Evolutionary conservation across 2,797 vertebrate species (phyloP).

Genomic region (Schizopygopsis malacanthus): DNA sequence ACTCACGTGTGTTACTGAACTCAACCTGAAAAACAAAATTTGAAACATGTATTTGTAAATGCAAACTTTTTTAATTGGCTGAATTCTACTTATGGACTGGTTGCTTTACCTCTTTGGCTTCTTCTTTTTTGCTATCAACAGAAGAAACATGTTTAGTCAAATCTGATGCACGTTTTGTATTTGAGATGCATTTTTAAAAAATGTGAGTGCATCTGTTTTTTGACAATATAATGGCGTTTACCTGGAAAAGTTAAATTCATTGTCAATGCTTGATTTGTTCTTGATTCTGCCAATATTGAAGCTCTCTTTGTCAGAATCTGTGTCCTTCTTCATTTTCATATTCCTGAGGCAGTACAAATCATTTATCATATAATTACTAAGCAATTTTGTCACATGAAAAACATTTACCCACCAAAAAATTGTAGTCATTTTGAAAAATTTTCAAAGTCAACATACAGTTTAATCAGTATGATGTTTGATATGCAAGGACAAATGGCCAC

Average conservation of each 20-base stretch:
- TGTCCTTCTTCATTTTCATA: neutral
- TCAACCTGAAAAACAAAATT: neutral
- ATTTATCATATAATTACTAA: neutral
- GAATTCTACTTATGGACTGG: neutral
- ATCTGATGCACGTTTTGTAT: neutral
- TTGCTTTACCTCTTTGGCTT: slow-evolving; percentile 19
- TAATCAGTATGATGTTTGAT: neutral
- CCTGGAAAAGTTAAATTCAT: neutral
- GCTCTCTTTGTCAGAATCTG: slow-evolving; percentile 46
- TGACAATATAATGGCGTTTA: slow-evolving; percentile 46
- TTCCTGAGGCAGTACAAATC: slow-evolving; percentile 56
- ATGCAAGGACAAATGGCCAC: neutral
- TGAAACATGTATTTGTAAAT: neutral
- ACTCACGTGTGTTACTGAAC: neutral
- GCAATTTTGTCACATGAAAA: too few species aligned
- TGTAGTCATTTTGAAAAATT: too few species aligned
- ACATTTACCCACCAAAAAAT: too few species aligned
- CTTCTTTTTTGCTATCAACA: neutral
- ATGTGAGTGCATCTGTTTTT: neutral
- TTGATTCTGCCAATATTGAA: slow-evolving; percentile 15
- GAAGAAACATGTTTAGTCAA: neutral
- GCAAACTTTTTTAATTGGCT: neutral
- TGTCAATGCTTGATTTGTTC: too few species aligned
- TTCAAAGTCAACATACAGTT: too few species aligned
- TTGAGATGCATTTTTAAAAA: neutral